These are phyloP conservation scores for Epinephelus coioides DNA, from an alignment of 2,797 vertebrate genomes.

Conservation along the genomic window DNA sequence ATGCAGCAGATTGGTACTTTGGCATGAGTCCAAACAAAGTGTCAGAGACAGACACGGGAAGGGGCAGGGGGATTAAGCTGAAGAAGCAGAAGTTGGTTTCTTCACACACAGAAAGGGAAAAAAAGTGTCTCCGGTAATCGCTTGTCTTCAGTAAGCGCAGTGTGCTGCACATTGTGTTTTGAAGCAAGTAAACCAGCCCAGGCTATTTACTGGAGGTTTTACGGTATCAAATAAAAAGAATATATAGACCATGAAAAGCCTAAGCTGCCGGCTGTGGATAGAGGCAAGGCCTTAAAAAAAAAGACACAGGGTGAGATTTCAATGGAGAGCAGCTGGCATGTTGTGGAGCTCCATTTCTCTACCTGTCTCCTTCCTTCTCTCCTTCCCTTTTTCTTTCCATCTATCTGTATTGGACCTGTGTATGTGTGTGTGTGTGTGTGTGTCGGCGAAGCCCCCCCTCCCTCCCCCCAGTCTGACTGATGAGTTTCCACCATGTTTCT, in stretches of 20 bases:
- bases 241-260: slow-evolving; percentile 78
- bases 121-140: slow-evolving; percentile 51
- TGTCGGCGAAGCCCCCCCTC: slow-evolving; percentile 18
- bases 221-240: slow-evolving; percentile 79
- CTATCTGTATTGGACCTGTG: slow-evolving; percentile 36
- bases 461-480: slow-evolving; percentile 57
- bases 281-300: slow-evolving; percentile 67
- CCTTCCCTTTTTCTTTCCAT: slow-evolving; percentile 35
- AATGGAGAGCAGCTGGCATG: slow-evolving; percentile 71
- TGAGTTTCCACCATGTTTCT: slow-evolving; percentile 51
- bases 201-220: slow-evolving; percentile 77
- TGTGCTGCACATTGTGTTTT: slow-evolving; percentile 58
- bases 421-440: neutral
- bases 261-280: slow-evolving; percentile 63
- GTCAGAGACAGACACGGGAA: slow-evolving; percentile 52
- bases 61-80: slow-evolving; percentile 53
- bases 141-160: slow-evolving; percentile 55
- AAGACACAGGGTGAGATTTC: slow-evolving; percentile 69
- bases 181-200: slow-evolving; percentile 70
- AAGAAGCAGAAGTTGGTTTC: slow-evolving; percentile 57
- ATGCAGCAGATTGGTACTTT: slow-evolving; percentile 66
- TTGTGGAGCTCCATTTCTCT: slow-evolving; percentile 54
- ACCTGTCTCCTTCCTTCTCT: slow-evolving; percentile 46
- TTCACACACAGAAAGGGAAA: slow-evolving; percentile 26
- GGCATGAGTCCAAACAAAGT: slow-evolving; percentile 66